These are phyloP conservation scores for Drosophila diplacantha DNA, from an alignment of 2,888 invertebrate genomes.

Conservation along the genomic window DNA sequence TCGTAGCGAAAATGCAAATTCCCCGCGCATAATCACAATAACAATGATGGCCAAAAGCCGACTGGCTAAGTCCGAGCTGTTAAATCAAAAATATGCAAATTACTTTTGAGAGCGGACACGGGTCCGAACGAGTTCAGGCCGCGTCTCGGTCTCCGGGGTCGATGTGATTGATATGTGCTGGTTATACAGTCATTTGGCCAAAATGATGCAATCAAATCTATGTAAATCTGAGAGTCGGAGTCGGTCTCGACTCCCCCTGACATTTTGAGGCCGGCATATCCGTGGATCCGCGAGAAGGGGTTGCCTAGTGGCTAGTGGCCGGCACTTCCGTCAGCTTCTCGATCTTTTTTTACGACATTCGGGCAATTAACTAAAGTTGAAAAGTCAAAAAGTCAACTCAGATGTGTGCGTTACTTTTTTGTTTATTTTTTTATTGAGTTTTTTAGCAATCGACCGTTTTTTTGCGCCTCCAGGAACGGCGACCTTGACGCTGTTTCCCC, in stretches of 20 bases:
- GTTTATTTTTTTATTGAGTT: constrained; percentile 36
- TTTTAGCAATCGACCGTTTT: constrained; percentile 27
- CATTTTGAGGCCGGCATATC: constrained; percentile 23
- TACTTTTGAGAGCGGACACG: constrained; percentile 53
- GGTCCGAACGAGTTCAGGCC: constrained; percentile 26
- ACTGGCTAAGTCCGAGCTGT: constrained; percentile 59
- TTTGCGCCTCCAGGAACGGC: constrained; percentile 5
- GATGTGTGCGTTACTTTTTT: constrained; percentile 47
- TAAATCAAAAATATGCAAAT: constrained; percentile 75
- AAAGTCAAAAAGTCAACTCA: constrained; percentile 69
- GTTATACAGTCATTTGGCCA: constrained; percentile 59
- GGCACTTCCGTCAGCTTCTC: constrained; percentile 54
- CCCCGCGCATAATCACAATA: constrained; percentile 48
- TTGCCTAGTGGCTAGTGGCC: constrained; percentile 7
- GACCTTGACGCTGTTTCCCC: constrained; percentile 51
- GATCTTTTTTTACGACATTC: constrained; percentile 45
- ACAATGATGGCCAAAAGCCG: constrained; percentile 51
- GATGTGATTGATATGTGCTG: constrained; percentile 66
- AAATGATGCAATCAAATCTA: constrained; percentile 73
- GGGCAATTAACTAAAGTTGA: constrained; percentile 65
- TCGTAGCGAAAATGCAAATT: constrained; percentile 34
- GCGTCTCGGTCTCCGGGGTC: constrained; percentile 10
- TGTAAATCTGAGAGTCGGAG: constrained; percentile 47
- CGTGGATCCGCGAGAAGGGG: constrained; percentile 10
- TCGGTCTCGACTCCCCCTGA: constrained; percentile 27